phyloP scores from a whole-genome alignment of 2,888 invertebrate species.

The Falcaria lacertinaria region DNA sequence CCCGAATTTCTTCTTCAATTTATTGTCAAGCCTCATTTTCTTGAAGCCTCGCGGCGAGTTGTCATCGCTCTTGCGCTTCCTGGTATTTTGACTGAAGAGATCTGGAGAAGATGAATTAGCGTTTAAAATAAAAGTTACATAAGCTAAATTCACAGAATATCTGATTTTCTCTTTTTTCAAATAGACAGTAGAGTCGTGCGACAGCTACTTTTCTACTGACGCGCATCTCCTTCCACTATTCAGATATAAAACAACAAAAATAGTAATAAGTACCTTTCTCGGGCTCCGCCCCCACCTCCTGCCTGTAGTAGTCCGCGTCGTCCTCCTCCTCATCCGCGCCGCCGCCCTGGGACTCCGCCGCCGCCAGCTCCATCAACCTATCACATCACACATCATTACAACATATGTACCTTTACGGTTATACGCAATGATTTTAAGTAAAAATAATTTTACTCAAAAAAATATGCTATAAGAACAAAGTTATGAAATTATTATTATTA shows the following conservation, averaged over 20 bases:
- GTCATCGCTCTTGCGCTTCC: conserved; percentile 57
- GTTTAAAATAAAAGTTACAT: background rate
- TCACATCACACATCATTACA: background rate
- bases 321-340: conserved; percentile 83
- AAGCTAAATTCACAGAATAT: too few relatives aligned
- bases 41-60: conserved; percentile 62
- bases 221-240: too few relatives aligned
- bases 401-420: background rate
- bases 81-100: conserved; percentile 53
- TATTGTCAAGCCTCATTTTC: conserved; percentile 67
- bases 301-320: conserved; percentile 85
- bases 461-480: too few relatives aligned
- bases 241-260: too few relatives aligned
- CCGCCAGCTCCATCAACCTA: conserved; percentile 73
- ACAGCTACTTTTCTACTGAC: too few relatives aligned
- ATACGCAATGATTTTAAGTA: too few relatives aligned
- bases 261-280: conserved; percentile 83
- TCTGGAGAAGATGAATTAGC: conserved; percentile 35
- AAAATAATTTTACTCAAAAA: too few relatives aligned
- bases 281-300: conserved; percentile 94
- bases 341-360: conserved; percentile 73
- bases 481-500: too few relatives aligned
- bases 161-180: too few relatives aligned
- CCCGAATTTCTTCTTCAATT: conserved; percentile 59
- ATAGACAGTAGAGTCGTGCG: too few relatives aligned